phyloP scores from a whole-genome alignment of 2,888 invertebrate genomes.

The Meloe dianella region DNA sequence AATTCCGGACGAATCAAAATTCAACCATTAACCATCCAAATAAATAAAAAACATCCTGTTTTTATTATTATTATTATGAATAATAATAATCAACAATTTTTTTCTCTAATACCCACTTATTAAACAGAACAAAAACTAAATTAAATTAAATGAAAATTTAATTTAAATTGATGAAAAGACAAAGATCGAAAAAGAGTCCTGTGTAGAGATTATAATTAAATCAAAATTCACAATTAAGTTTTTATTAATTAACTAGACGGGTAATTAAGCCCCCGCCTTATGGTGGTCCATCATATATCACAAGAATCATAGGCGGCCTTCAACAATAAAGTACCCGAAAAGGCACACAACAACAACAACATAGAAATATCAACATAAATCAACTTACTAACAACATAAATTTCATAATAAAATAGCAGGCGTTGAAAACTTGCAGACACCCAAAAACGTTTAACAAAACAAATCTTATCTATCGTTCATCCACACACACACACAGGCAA shows the following conservation, averaged over 20 bases:
- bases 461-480: background rate
- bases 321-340: constrained; percentile 1
- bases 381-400: constrained; percentile 7
- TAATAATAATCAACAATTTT: background rate
- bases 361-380: background rate
- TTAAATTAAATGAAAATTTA: background rate
- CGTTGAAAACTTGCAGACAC: constrained; percentile 5
- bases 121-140: background rate
- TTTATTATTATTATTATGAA: background rate
- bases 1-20: constrained; percentile 1
- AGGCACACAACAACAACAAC: background rate
- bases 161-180: background rate
- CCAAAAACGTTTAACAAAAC: background rate
- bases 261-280: constrained; percentile 26
- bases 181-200: background rate
- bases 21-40: background rate
- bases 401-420: constrained; percentile 7
- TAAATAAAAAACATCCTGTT: constrained; percentile 8
- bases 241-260: constrained; percentile 29
- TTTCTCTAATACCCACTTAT: background rate
- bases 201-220: background rate
- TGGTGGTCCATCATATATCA: constrained; percentile 8
- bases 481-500: too few relatives aligned
- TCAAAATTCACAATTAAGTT: constrained; percentile 23
- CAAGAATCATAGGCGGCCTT: background rate